Evolutionary conservation across 2,113 vertebrate genomes (phyloP), one percentile per base, ranked within the genome.

Genomic region (Galbula dea): DNA sequence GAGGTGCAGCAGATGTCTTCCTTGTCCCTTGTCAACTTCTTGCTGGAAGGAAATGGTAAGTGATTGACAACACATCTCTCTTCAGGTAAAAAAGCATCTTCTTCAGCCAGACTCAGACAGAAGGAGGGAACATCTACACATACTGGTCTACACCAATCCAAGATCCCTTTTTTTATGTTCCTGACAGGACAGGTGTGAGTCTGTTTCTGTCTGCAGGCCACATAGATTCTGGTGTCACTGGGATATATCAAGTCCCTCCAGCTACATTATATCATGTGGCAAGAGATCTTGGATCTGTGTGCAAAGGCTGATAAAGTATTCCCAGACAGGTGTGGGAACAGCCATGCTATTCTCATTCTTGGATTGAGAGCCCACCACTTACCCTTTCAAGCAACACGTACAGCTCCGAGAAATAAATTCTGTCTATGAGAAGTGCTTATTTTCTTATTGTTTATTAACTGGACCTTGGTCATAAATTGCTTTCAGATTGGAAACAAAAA

Each of bases 11-110:
- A 98, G 86, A 97, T 97, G 49, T 92, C 96, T 80, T 98, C 97
- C 43, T 96, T 98, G 37, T 97, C 98, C 2, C 94, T 98, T 86
- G 97, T 98, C 66, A 98, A 97, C 89, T 97, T 98, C 73, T 94
- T 98, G 39, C 90, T 97, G 32, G 97, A 98, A 87, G 97, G 96
- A 91, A 98, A 98, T 37, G 96, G 98, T 98, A 92, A 97, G 97
- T 85, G 58, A 94, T 89, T 65, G 86, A 48, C 9, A 34, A n/a
- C 3, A 27, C 41, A 24, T 43, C 39, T 74, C 21, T 69, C 26
- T 72, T 85, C 23, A n/a, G 23, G 26, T 89, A 41, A 52, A 88
- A 85, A 75, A 83, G 24, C 29, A 11, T 43, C 55, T n/a, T 84
- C 32, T 90, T 84, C 36, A 86, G 24, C 27, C 32, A 68, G 36